Percentiles rank a stretch among this genome's conserved stretches.
Evolutionary conservation across 2,113 vertebrate species (phyloP).

Genomic region (Connochaetes taurinus): DNA sequence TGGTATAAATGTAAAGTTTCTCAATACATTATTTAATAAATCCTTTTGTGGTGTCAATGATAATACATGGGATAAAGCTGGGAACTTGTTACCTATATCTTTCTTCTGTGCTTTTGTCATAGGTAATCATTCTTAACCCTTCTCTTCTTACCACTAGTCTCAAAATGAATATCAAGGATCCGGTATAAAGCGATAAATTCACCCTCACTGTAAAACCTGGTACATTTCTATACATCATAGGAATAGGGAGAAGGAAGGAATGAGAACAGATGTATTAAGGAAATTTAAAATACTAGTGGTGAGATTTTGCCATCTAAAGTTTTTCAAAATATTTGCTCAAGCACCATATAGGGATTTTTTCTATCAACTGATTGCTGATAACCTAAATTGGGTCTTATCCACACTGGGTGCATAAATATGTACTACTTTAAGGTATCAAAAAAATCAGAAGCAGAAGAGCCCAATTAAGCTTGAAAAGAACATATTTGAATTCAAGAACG

Average conservation of each 20-base stretch:
- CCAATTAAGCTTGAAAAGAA: not conserved
- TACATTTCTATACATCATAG: not conserved
- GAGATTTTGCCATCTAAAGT: not conserved
- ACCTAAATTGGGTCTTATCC: not conserved
- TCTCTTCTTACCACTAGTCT: not conserved
- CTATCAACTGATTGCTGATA: not conserved
- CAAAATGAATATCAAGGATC: not conserved
- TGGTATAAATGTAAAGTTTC: not conserved
- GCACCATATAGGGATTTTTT: not conserved
- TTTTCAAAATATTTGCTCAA: slow-evolving; percentile 15
- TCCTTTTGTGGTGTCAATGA: not conserved
- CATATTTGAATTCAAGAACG: not conserved
- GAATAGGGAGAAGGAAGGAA: not conserved
- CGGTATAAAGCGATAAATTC: not conserved
- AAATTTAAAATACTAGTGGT: not conserved
- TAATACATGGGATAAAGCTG: not conserved
- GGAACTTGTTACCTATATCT: not conserved
- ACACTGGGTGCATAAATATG: not conserved
- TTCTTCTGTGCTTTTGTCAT: not conserved
- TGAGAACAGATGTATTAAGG: not conserved
- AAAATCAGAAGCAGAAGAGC: not conserved
- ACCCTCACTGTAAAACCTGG: not conserved
- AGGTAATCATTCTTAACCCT: not conserved
- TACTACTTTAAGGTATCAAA: not conserved
- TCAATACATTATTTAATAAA: not conserved